Evolutionary conservation across 2,113 vertebrate genomes (phyloP).

Genomic region (Pelecanus crispus): DNA sequence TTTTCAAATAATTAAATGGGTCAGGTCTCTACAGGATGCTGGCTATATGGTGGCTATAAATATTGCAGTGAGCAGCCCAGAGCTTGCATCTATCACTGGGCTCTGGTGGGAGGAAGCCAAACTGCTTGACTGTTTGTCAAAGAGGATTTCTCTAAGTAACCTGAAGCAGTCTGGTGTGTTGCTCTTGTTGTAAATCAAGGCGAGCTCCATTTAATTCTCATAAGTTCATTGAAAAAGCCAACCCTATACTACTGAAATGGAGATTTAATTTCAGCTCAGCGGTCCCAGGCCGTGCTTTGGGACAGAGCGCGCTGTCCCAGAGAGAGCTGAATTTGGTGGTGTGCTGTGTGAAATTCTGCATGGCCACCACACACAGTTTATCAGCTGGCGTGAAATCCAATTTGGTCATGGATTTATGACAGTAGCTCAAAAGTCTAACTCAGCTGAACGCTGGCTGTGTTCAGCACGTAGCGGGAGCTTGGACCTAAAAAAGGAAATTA

Average conservation of each 20-base stretch:
- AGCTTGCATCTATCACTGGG: not conserved
- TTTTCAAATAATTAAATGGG: conserved; percentile 26
- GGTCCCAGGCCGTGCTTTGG: not conserved
- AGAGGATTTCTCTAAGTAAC: not conserved
- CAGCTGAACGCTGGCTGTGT: not conserved
- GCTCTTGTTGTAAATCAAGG: not conserved
- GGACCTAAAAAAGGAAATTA: not conserved
- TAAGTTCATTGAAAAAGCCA: not conserved
- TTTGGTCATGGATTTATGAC: not conserved
- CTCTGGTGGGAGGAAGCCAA: not conserved
- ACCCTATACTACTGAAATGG: not conserved
- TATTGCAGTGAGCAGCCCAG: not conserved
- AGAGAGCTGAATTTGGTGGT: not conserved
- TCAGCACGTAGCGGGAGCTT: not conserved
- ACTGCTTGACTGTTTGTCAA: not conserved
- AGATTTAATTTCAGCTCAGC: not conserved
- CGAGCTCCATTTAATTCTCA: not conserved
- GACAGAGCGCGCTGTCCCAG: not conserved
- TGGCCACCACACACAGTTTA: not conserved
- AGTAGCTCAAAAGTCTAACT: not conserved
- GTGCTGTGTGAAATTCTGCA: not conserved
- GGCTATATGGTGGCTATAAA: not conserved
- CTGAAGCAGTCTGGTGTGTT: not conserved
- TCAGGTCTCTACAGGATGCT: conserved; percentile 18
- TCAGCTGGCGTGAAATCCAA: not conserved